Evolutionary conservation across 2,797 vertebrate species (phyloP), one percentile per base, ranked within the genome.

Genomic region (Gymnoscopelus microlampas): DNA sequence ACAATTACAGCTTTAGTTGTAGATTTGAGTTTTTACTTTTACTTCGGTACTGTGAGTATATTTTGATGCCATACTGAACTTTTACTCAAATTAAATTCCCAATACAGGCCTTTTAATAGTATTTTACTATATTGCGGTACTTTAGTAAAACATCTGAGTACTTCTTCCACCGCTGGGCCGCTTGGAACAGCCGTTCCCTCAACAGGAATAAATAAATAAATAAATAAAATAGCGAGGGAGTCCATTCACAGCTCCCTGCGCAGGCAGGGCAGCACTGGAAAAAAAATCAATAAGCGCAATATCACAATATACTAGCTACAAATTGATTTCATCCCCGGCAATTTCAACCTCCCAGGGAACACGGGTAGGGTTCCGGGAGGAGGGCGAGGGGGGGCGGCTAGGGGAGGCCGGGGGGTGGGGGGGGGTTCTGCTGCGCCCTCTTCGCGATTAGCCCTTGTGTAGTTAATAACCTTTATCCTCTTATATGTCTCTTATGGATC

Each of bases 281-380:
- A 71, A n/a, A 87, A 92, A 94, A 93, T 93, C 93, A 93, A 93
- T 93, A 91, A 85, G 77, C 81, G 85, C 89, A 91, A 89, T 87
- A 90, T 91, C 84, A 89, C 91, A 92, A 93, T 91, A 93, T 86
- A 89, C 87, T 89, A 68, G 87, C 82, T 73, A 92, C 91, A 91
- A 93, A 94, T 90, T 89, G 89, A 92, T 92, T 92, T 92, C 85
- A 88, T 92, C 90, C 91, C 71, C 80, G 78, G 88, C 90, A 87
- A 92, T 92, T 91, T 90, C 68, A 47, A 81, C 80, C 76, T 70
- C 47, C 82, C 66, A 50, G 63, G 79, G 85, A 88, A 80, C 68
- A 73, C 55, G 60, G 76, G 83, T 81, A 84, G 78, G 74, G 75
- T 84, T 83, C 70, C 76, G 71, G 66, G 68, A 54, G 26, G 66